Base-by-base conservation (phyloP, 2,888 invertebrate species). In the Coleophora flavipennella region DNA sequence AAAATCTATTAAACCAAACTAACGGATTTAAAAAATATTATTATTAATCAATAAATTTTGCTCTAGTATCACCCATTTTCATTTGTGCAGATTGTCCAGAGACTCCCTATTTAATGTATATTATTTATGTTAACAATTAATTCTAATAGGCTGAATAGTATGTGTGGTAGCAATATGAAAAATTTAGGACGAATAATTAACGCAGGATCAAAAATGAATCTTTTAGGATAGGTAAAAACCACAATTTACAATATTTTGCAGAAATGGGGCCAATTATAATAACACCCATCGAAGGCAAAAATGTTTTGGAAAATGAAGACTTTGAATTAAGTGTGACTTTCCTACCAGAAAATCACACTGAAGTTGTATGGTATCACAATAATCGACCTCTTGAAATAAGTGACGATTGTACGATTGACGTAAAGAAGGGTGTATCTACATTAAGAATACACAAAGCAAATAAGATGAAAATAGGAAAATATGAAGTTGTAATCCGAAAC, bases 321-420 rank as follows among this genome's bases (percentile, higher is more conserved):
- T 85, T 94, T 44, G 84, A 88, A 38, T 81, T 94, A 43, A 87
- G 87, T 52, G 92, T 92, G 20, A 87, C 88, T 52, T 94, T 92
- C 67, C 89, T 90, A 59, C 92, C 93, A 34, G 25, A 9, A 3
- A 71, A 91, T 9, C 84, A 85, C 48, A 90, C 91, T n/a, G 89
- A 89, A 63, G 86, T 96, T 13, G 91, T 90, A 61, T 97, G 97
- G 97, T 89, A 88, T 57, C 89, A 92, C 56, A 95, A 96, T 68
- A 94, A 94, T 39, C 89, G 91, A 58, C 90, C 91, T 62, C 87
- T 96, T 31, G 78, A 86, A 57, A 81, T 88, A 34, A 87, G 85
- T 51, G 87, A 90, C 36, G 88, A 90, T 48, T 88, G 87, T 43
- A 67, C 77, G 29, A 88, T 93, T 37, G 73, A 76, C 6, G 85